Evolutionary conservation across 2,113 vertebrate species (phyloP).

Genomic region (Alosa alosa): DNA sequence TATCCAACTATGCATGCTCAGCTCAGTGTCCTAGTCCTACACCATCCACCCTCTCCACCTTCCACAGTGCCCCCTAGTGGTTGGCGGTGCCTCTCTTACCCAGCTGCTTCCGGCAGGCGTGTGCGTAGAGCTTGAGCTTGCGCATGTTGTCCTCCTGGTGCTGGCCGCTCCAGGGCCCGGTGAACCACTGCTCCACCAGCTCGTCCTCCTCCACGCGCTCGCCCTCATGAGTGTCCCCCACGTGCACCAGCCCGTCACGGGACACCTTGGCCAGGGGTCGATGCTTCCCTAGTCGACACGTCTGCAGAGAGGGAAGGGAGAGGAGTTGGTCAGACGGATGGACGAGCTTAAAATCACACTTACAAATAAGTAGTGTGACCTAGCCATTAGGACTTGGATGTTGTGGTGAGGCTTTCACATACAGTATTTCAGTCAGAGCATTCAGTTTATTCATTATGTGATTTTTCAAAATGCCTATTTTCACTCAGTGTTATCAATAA

Average conservation of each 20-base stretch:
- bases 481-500: not conserved
- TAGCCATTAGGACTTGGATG: not conserved
- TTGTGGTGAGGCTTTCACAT: not conserved
- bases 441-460: not conserved
- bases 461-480: not conserved
- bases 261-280: slow-evolving; percentile 91
- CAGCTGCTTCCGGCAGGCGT: slow-evolving; percentile 89
- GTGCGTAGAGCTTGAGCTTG: slow-evolving; percentile 91
- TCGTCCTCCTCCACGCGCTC: slow-evolving; percentile 81
- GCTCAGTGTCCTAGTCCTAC: not conserved
- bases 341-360: not conserved
- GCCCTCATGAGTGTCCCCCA: slow-evolving; percentile 78
- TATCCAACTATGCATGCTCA: not conserved
- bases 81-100: slow-evolving; percentile 64
- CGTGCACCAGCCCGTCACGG: slow-evolving; percentile 86
- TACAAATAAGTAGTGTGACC: too few species aligned
- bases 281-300: slow-evolving; percentile 93
- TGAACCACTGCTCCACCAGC: slow-evolving; percentile 86
- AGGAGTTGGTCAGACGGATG: not conserved
- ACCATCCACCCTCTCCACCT: not conserved
- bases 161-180: slow-evolving; percentile 81
- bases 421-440: not conserved
- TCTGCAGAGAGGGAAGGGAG: slow-evolving; percentile 64
- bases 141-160: slow-evolving; percentile 90
- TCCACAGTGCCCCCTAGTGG: not conserved